Base-by-base conservation (phyloP, 1,140 invertebrate genomes). In the Aleiodes sp. region DNA sequence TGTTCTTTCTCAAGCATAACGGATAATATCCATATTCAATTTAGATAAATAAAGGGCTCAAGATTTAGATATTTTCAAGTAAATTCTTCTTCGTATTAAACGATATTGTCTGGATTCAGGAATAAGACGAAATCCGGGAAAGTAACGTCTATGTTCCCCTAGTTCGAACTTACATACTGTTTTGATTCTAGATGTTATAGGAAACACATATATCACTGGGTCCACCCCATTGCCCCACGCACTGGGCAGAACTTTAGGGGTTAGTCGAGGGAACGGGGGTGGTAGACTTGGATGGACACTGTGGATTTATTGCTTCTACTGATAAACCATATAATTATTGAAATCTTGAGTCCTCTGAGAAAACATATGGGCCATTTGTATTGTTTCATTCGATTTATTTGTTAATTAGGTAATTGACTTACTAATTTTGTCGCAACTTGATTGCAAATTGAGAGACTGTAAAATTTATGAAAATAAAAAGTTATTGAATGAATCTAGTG, bases 111-210 rank as follows among this genome's bases (percentile, higher is more conserved):
- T 35, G 4, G 31, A 35, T 10, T 6, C 31, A 6, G 31, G 31
- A 35, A 4, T n/a, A n/a, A n/a, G n/a, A n/a, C 31, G 10, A 35
- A 35, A 10, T 6, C 10, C 4, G 31, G 31, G 31, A 43, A 14
- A 43, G 24, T 61, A n/a, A n/a, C n/a, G n/a, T n/a, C n/a, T n/a
- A n/a, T n/a, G n/a, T 43, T 57, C 64, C 57, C 37, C 35, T n/a
- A 33, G 14, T n/a, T 10, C 46, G 24, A 43, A 63, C 67, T 69
- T 69, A 69, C 60, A 69, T 73, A 71, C 67, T 81, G 79, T 81
- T 81, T 81, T 81, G 80, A 80, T 80, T 81, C 80, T 76, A 74
- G 76, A 68, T 80, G 78, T 79, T 81, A 81, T 80, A 79, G 80
- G 72, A 75, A 80, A 80, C 76, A 76, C 79, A 79, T 81, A 80